phyloP scores from a whole-genome alignment of 2,113 vertebrate genomes.

The Sitta europaea region DNA sequence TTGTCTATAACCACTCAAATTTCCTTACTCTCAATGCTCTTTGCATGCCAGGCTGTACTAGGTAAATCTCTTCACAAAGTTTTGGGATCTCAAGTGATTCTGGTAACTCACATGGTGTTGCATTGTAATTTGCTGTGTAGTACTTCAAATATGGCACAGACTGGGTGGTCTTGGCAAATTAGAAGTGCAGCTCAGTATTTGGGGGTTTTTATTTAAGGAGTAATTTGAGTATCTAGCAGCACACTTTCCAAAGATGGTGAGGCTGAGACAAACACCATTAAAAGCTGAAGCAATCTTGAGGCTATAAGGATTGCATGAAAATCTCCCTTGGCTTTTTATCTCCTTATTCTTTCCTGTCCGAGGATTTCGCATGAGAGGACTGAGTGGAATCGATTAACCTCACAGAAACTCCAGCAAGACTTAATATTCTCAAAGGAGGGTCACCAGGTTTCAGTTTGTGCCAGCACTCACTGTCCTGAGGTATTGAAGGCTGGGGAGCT shows the following conservation, averaged over 20 bases:
- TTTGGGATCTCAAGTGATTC: background rate
- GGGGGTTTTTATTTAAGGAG: background rate
- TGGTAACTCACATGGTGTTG: background rate
- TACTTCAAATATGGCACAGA: background rate
- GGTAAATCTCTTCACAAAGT: background rate
- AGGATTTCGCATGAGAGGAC: constrained; percentile 12
- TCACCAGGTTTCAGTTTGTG: constrained; percentile 47
- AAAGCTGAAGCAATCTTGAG: background rate
- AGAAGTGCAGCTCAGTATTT: background rate
- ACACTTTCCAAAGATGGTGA: background rate
- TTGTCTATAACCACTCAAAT: background rate
- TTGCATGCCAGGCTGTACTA: background rate
- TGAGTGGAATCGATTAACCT: constrained; percentile 61
- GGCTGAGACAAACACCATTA: background rate
- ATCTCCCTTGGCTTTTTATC: constrained; percentile 21
- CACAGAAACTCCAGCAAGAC: constrained; percentile 38
- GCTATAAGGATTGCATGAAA: background rate
- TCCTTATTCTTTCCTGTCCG: background rate
- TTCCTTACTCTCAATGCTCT: background rate
- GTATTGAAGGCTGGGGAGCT: constrained; percentile 51
- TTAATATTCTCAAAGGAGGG: constrained; percentile 58
- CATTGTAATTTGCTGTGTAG: background rate
- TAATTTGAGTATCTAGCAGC: background rate
- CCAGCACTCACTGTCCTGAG: constrained; percentile 38
- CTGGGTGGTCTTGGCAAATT: background rate